Evolutionary conservation across 2,113 vertebrate species (phyloP), one percentile per base, ranked within the genome.

Genomic region (Centropus bengalensis): DNA sequence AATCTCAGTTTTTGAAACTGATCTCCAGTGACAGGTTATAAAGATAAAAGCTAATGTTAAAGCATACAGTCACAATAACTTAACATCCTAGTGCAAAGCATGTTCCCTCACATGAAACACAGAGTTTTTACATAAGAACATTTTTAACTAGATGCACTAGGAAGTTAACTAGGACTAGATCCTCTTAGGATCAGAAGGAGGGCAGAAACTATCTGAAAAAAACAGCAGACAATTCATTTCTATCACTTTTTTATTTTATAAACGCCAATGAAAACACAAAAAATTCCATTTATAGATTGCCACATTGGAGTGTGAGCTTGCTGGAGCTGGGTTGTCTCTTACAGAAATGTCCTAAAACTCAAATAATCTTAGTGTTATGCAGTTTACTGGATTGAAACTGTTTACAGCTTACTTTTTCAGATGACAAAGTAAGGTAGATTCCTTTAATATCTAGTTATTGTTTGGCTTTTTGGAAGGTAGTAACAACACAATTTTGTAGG

Each of bases 381-480:
- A 77, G 12, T 60, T 81, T 28, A 14, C 16, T 69, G 44, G 16
- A 30, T 13, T 33, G 42, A 54, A 90, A 74, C 6, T 11, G 14
- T 13, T 18, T 14, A 17, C 20, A 67, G n/a, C 17, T 97, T 95
- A 98, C 33, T 98, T 98, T 81, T 97, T 96, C 67, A 98, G 83
- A 75, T 98, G 97, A 92, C 98, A 98, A 86, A 98, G 98, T 45
- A 98, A 88, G 24, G 97, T 97, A 1, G 98, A 98, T 10, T 96
- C 97, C 97, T 99, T 98, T 80, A 98, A 97, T 80, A 98, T 98
- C 98, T 98, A 98, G 59, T 98, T 99, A 74, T 98, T 97, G 15
- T 86, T 98, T 82, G 96, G 67, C 44, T 63, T 95, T 49, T 97
- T 96, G 79, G 98, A 98, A 62, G 97, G 97, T 78, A 99, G 82